Conservation (phyloP, 2,888 invertebrate species). For the Lordiphosa fenestrarum region DNA sequence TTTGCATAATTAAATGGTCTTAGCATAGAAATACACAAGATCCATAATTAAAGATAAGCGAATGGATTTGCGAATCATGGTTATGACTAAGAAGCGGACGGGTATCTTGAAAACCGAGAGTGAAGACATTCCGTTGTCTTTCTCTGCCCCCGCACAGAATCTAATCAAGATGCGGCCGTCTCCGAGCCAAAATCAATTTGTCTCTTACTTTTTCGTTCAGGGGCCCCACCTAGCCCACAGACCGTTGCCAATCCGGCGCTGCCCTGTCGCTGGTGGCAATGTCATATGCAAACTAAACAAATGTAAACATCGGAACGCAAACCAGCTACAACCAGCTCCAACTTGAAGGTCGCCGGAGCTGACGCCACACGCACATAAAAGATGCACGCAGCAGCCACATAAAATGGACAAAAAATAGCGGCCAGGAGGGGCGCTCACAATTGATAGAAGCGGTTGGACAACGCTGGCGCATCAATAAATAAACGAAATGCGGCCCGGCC, state of each 20-base stretch:
- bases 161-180: slow-evolving; percentile 39
- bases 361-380: slow-evolving; percentile 69
- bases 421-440: slow-evolving; percentile 1
- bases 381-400: slow-evolving; percentile 66
- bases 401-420: slow-evolving; percentile 45
- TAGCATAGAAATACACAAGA: slow-evolving; percentile 49
- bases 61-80: slow-evolving; percentile 47
- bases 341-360: slow-evolving; percentile 63
- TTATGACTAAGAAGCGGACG: slow-evolving; percentile 49
- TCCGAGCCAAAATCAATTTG: slow-evolving; percentile 44
- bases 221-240: slow-evolving; percentile 31
- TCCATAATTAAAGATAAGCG: slow-evolving; percentile 55
- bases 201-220: slow-evolving; percentile 43
- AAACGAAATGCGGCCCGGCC: slow-evolving; percentile 39
- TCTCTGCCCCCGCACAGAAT: slow-evolving; percentile 10
- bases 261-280: slow-evolving; percentile 67
- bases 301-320: slow-evolving; percentile 75
- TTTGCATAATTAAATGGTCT: slow-evolving; percentile 61
- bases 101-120: slow-evolving; percentile 41
- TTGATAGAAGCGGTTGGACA: slow-evolving; percentile 46
- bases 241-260: slow-evolving; percentile 16
- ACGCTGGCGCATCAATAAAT: slow-evolving; percentile 62
- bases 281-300: slow-evolving; percentile 71
- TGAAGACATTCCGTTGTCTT: slow-evolving; percentile 5
- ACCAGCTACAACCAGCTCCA: slow-evolving; percentile 65